These are phyloP conservation scores for Bagarius yarrelli DNA, from an alignment of 2,113 vertebrate species.

Conservation along the genomic window DNA sequence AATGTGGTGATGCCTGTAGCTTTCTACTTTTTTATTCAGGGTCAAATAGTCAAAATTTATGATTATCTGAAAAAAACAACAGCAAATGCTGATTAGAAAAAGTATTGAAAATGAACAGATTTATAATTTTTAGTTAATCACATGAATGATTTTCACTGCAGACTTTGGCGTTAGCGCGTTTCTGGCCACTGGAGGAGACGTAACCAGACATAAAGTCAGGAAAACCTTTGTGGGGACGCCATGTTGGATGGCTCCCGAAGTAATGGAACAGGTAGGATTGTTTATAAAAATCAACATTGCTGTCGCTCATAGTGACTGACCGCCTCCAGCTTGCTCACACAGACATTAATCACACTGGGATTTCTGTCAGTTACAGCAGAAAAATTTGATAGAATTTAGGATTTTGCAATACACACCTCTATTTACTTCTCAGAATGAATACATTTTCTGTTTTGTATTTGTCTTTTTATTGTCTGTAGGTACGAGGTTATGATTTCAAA, in stretches of 20 bases:
- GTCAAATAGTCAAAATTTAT: background rate
- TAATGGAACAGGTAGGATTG: constrained; percentile 93
- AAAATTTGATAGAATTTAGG: background rate
- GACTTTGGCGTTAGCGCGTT: constrained; percentile 99
- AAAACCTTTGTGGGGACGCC: constrained; percentile 99
- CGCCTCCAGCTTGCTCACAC: background rate
- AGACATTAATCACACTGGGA: background rate
- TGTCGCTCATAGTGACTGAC: background rate
- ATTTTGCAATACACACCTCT: background rate
- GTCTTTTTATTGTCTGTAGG: constrained; percentile 66
- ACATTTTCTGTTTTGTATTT: background rate
- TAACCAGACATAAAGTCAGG: constrained; percentile 97
- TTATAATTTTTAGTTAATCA: background rate
- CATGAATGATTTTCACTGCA: constrained; percentile 54
- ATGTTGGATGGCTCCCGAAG: constrained; percentile 99
- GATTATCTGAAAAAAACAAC: background rate
- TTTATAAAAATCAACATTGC: background rate
- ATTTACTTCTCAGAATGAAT: background rate
- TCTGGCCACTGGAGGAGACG: constrained; percentile 91
- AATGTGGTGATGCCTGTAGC: background rate
- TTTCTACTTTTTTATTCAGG: background rate
- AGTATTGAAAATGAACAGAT: background rate
- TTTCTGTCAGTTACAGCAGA: background rate
- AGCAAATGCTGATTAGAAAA: background rate
- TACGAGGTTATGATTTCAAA: constrained; percentile 99